Conservation (phyloP, 1,140 invertebrate species). For the Cydia amplana region DNA sequence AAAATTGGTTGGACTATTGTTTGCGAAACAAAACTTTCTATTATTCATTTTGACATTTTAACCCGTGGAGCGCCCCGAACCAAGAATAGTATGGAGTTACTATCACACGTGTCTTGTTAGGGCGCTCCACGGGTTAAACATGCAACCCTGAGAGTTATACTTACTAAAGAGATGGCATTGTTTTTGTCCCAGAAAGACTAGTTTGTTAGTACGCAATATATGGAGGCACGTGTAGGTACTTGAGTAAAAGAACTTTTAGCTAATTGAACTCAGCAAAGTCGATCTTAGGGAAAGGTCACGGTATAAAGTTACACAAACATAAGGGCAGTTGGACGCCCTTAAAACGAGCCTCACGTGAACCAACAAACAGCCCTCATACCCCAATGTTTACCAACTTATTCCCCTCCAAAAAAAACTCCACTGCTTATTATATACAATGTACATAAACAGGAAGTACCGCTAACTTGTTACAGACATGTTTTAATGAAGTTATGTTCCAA, state of each 20-base stretch:
- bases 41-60: conserved; percentile 30
- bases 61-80: no score
- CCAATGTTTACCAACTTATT: conserved; percentile 8
- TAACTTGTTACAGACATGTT: background rate
- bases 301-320: conserved; percentile 27
- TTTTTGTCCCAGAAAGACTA: background rate
- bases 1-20: conserved; percentile 16
- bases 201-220: background rate
- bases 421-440: background rate
- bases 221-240: background rate
- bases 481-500: background rate
- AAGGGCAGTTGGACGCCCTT: background rate
- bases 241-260: background rate
- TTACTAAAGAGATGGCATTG: background rate
- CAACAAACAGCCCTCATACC: conserved; percentile 20
- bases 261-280: background rate
- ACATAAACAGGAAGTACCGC: background rate
- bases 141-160: conserved; percentile 15
- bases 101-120: no score
- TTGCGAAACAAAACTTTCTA: conserved; percentile 23
- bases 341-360: background rate
- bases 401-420: background rate
- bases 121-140: no score
- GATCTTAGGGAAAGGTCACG: background rate
- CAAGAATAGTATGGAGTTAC: no score